Base-by-base conservation (phyloP, 2,797 vertebrate species). In the Smutsia gigantea region DNA sequence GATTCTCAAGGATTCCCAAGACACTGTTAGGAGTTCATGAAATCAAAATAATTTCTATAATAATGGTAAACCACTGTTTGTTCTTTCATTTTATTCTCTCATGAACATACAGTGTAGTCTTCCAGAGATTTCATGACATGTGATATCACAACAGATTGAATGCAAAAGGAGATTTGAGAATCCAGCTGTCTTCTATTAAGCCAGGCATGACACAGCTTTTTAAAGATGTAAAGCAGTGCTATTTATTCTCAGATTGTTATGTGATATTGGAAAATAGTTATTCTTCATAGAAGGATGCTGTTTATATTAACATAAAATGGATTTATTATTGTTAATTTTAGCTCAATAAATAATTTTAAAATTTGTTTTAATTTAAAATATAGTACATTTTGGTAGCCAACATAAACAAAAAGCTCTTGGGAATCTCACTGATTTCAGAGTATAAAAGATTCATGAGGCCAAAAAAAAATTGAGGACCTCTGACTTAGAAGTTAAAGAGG, bases 351-450 rank as follows among this genome's bases (percentile, higher is more conserved):
- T 46, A 81, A 49, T 83, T 81, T 7, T 53, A 72, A 63, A 82
- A 92, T 55, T 31, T 74, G 31, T 69, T 86, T 82, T 59, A 69
- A 86, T 13, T 93, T 74, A 34, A 51, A 93, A 84, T 75, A n/a
- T 29, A 78, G n/a, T 83, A 90, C 66, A 66, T 39, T 83, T 66
- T 72, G 25, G 66, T 7, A 53, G 6, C 0, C 6, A 51, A 49
- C 17, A 21, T 14, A 83, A 49, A 34, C 15, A 82, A 37, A 79
- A 14, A 8, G 21, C 85, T 5, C 34, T 83, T 55, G 29, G 4
- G 7, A 5, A 57, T 91, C 15, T 83, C 8, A 55, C 27, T 84
- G 71, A 92, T 71, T 89, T 79, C 39, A 79, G 37, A 31, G 1
- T 27, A 15, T 69, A 31, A 66, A 90, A 53, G 8, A 31, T 4